phyloP scores from a whole-genome alignment of 2,113 vertebrate species.

The Sturnira hondurensis region DNA sequence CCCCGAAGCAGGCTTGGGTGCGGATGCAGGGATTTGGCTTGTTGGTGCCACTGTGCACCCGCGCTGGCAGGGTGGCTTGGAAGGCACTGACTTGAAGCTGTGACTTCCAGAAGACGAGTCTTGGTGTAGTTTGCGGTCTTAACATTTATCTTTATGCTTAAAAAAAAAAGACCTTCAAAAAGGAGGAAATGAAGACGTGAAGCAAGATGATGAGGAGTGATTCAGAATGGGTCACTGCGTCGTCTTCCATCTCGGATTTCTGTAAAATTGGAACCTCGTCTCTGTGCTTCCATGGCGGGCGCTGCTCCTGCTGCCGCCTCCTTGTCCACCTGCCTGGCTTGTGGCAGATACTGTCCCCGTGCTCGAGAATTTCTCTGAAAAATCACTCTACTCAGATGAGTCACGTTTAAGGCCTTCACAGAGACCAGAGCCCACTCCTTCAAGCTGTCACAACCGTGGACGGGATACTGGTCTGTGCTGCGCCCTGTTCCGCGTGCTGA shows the following conservation, averaged over 20 bases:
- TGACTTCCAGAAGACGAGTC: background rate
- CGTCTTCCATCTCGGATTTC: rapidly evolving
- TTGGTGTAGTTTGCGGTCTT: background rate
- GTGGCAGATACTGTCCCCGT: rapidly evolving
- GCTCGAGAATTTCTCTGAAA: background rate
- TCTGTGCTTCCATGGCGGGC: background rate
- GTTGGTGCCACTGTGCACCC: background rate
- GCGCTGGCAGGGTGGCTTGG: background rate
- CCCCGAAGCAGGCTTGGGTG: background rate
- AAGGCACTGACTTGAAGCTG: rapidly evolving
- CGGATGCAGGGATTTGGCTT: background rate
- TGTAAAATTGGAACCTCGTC: background rate
- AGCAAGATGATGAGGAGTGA: background rate
- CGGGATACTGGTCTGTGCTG: rapidly evolving
- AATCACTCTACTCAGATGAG: background rate
- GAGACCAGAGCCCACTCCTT: background rate
- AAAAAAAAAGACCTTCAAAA: background rate
- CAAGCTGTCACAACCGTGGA: background rate
- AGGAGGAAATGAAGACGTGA: background rate
- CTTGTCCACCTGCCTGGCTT: rapidly evolving
- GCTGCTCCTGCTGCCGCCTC: rapidly evolving
- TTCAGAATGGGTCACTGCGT: background rate
- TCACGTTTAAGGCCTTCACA: background rate
- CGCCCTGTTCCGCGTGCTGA: background rate
- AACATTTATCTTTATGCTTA: background rate